These are phyloP conservation scores for Leuctra nigra DNA, from an alignment of 2,888 invertebrate species.

Conservation along the genomic window DNA sequence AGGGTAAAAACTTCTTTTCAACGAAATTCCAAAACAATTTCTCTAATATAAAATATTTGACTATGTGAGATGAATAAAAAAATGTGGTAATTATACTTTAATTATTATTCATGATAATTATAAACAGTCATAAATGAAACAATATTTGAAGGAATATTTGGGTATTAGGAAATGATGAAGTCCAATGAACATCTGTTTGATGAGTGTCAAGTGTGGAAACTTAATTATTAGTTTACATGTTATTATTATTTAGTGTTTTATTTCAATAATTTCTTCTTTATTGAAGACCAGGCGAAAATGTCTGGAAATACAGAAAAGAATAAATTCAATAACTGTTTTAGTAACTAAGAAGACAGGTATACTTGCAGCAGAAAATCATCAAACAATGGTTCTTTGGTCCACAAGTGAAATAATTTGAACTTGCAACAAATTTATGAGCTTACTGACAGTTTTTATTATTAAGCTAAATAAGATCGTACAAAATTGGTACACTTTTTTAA, in stretches of 20 bases:
- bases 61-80: too few species aligned
- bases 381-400: constrained; percentile 22
- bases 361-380: constrained; percentile 11
- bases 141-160: not conserved
- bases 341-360: not conserved
- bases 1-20: too few species aligned
- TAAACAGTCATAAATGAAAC: too few species aligned
- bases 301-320: constrained; percentile 41
- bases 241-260: too few species aligned
- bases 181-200: constrained; percentile 34
- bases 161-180: not conserved
- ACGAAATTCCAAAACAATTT: too few species aligned
- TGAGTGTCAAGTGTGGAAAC: constrained; percentile 40
- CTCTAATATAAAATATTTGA: too few species aligned
- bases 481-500: constrained; percentile 24
- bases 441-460: constrained; percentile 29
- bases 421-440: constrained; percentile 24
- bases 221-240: too few species aligned
- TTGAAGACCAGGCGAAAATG: constrained; percentile 38
- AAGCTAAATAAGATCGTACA: constrained; percentile 29
- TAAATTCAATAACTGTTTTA: not conserved
- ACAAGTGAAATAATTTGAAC: not conserved
- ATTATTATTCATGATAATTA: too few species aligned
- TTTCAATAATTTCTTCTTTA: constrained; percentile 40
- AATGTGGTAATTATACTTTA: too few species aligned